A percentile compares a stretch with the other conserved stretches of the same genome.
phyloP scores from a whole-genome alignment of 1,140 invertebrate species.

The Aphaenogaster rudis region DNA sequence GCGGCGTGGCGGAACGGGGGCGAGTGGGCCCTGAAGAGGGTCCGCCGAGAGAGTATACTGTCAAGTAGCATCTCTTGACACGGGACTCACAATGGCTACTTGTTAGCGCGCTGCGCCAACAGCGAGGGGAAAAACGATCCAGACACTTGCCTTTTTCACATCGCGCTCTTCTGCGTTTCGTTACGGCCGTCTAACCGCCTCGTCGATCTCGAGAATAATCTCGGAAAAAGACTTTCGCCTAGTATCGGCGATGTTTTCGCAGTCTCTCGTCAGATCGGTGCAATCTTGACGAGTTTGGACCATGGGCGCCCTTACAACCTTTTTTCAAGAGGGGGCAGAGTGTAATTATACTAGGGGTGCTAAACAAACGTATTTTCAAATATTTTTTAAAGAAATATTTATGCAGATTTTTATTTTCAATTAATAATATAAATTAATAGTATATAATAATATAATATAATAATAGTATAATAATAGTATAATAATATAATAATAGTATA shows the following conservation, averaged over 20 bases:
- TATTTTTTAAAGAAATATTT: too few relatives aligned
- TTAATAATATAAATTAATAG: too few relatives aligned
- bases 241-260: not conserved
- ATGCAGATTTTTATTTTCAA: too few relatives aligned
- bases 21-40: slow-evolving; percentile 78
- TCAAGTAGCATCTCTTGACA: slow-evolving; percentile 85
- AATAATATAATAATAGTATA: too few relatives aligned
- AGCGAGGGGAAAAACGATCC: slow-evolving; percentile 70
- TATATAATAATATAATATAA: too few relatives aligned
- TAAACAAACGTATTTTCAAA: too few relatives aligned
- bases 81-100: slow-evolving; percentile 82
- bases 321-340: too few relatives aligned
- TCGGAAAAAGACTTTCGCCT: slow-evolving; percentile 10
- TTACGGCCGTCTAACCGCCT: slow-evolving; percentile 18
- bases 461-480: too few relatives aligned
- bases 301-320: too few relatives aligned
- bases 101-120: slow-evolving; percentile 77
- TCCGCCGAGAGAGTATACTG: slow-evolving; percentile 73
- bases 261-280: not conserved
- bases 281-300: not conserved
- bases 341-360: too few relatives aligned
- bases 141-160: slow-evolving; percentile 64
- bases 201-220: slow-evolving; percentile 7
- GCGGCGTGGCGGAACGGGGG: slow-evolving; percentile 56
- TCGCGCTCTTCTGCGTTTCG: slow-evolving; percentile 35